Base-by-base conservation (phyloP, 2,797 vertebrate species). In the Anas capensis region DNA sequence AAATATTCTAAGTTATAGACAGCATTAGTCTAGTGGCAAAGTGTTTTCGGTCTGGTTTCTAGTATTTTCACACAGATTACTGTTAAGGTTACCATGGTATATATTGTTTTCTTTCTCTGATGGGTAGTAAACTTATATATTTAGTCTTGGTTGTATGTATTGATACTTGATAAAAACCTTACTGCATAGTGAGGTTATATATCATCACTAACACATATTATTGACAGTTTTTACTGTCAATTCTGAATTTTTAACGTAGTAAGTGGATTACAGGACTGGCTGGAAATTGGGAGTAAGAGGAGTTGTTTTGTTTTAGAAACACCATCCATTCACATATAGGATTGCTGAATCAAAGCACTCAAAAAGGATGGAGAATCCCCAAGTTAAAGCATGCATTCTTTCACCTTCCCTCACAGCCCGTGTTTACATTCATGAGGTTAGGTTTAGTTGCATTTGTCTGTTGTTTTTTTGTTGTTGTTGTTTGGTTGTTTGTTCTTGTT, bases 401-500 rank as follows among this genome's bases (percentile, higher is more conserved):
- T 58, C 31, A 36, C 15, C 4, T 76, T 34, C 54, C 62, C 46
- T 36, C 60, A 64, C 38, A 58, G 33, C 2, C 58, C 36, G 49
- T 20, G 53, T 3, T 54, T 60, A 26, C 1, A 49, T 19, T 69
- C 24, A 44, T 10, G 5, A 64, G 7, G 6, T 75, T 68, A 68
- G 5, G 10, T 57, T 14, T 64, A 4, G 3, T 7, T 40, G 40
- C 2, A 42, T 31, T 19, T 64, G 29, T 31, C 17, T 8, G 19
- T 14, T 42, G 13, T 62, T 61, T 61, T 27, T 27, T 53, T 51
- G 6, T 14, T 13, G 46, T 26, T 29, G 8, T 20, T 40, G 26
- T 38, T 29, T 29, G 0, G 0, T 56, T 53, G 0, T 44, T n/a
- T 31, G 8, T 62, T 54, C 10, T 36, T 29, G 27, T 31, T 69